These are phyloP conservation scores for Drosophila barbarae DNA, from an alignment of 2,888 invertebrate genomes.

Conservation along the genomic window DNA sequence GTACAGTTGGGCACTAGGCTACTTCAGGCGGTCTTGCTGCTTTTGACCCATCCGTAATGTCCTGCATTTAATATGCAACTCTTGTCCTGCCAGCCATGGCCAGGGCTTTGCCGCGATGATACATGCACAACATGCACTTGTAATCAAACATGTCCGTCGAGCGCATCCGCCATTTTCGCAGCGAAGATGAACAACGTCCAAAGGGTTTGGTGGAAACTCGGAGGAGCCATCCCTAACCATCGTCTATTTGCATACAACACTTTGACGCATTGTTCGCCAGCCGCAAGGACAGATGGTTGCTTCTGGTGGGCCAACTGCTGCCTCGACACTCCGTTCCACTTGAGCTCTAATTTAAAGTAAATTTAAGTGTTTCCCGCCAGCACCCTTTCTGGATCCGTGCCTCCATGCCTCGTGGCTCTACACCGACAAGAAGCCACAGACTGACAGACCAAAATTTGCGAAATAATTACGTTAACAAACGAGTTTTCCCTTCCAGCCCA, in stretches of 20 bases:
- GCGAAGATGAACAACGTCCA: slow-evolving; percentile 19
- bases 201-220: neutral
- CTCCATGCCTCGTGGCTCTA: neutral
- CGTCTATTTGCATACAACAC: slow-evolving; percentile 44
- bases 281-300: slow-evolving; percentile 33
- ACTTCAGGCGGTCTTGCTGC: neutral
- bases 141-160: slow-evolving; percentile 66
- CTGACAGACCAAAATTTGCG: slow-evolving; percentile 50
- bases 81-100: slow-evolving; percentile 59
- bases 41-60: slow-evolving; percentile 2
- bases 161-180: slow-evolving; percentile 45
- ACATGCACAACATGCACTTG: slow-evolving; percentile 65
- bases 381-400: neutral
- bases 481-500: neutral
- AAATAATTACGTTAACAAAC: slow-evolving; percentile 13
- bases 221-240: neutral
- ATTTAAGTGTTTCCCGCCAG: slow-evolving; percentile 1
- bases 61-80: slow-evolving; percentile 57
- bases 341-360: slow-evolving; percentile 47
- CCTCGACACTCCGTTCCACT: slow-evolving; percentile 21
- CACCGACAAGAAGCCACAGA: slow-evolving; percentile 7
- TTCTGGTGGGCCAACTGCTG: slow-evolving; percentile 42
- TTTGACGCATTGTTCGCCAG: slow-evolving; percentile 61
- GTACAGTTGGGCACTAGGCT: neutral
- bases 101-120: slow-evolving; percentile 46